These are phyloP conservation scores for Hermetia illucens DNA, from an alignment of 1,140 invertebrate species.

Conservation along the genomic window DNA sequence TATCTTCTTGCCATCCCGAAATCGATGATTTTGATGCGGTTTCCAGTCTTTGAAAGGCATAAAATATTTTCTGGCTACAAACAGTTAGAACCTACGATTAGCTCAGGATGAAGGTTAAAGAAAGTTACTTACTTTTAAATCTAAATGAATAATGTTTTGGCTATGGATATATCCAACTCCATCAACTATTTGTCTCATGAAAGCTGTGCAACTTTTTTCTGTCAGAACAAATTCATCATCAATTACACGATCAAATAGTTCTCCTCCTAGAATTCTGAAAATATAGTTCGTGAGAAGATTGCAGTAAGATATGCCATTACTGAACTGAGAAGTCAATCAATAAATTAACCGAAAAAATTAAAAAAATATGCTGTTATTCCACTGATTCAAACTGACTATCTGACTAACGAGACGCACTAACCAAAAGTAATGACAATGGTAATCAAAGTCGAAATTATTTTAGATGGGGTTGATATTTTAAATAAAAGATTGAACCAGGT, in stretches of 20 bases:
- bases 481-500: too few species aligned
- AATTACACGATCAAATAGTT: constrained; percentile 91
- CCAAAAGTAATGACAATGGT: not conserved
- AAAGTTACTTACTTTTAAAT: constrained; percentile 82
- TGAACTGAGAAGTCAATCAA: too few species aligned
- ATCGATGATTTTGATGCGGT: constrained; percentile 92
- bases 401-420: too few species aligned
- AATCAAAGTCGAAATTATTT: too few species aligned
- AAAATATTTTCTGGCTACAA: constrained; percentile 84
- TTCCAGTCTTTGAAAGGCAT: constrained; percentile 79
- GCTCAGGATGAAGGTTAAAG: not conserved
- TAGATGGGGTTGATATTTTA: too few species aligned
- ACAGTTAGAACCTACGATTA: not conserved
- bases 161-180: constrained; percentile 87
- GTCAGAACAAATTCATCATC: constrained; percentile 91
- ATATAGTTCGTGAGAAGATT: too few species aligned
- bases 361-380: too few species aligned
- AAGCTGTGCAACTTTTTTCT: constrained; percentile 81
- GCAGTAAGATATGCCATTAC: too few species aligned
- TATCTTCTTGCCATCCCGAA: constrained; percentile 86
- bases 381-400: too few species aligned
- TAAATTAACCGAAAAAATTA: too few species aligned
- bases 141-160: constrained; percentile 81
- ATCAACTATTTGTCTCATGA: constrained; percentile 91
- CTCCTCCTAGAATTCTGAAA: constrained; percentile 81